These are phyloP conservation scores for Gymnopithys bicolor DNA, from an alignment of 2,797 vertebrate genomes.

Conservation along the genomic window DNA sequence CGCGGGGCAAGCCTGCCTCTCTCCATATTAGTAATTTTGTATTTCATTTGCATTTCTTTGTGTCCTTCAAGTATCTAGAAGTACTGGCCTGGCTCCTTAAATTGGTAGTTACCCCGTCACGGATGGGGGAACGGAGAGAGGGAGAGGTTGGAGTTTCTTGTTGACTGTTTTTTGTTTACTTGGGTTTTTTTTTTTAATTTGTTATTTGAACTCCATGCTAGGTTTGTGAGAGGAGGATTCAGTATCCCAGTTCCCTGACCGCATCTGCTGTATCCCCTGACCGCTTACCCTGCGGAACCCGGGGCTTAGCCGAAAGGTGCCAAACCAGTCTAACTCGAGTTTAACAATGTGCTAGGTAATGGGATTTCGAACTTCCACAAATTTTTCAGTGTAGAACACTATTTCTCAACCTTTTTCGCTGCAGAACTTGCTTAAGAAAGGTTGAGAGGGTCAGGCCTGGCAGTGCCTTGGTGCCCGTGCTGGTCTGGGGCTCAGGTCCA, in stretches of 20 bases:
- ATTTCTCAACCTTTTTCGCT: background rate
- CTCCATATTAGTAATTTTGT: background rate
- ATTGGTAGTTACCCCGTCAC: background rate
- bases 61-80: background rate
- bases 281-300: background rate
- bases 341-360: conserved; percentile 40
- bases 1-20: background rate
- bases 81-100: background rate
- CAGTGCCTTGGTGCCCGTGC: background rate
- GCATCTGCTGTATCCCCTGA: background rate
- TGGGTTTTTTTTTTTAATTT: background rate
- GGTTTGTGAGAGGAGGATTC: background rate
- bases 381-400: background rate
- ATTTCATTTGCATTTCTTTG: conserved; percentile 38
- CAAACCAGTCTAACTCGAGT: conserved; percentile 58
- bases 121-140: background rate
- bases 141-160: background rate
- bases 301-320: conserved; percentile 20
- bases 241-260: background rate
- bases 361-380: background rate
- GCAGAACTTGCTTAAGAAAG: background rate
- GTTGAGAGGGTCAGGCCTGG: background rate
- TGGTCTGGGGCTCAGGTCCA: background rate
- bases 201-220: background rate
- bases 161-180: background rate